Evolutionary conservation across 2,797 vertebrate species (phyloP), one percentile per base, ranked within the genome.

Genomic region (Sarcophilus harrisii): DNA sequence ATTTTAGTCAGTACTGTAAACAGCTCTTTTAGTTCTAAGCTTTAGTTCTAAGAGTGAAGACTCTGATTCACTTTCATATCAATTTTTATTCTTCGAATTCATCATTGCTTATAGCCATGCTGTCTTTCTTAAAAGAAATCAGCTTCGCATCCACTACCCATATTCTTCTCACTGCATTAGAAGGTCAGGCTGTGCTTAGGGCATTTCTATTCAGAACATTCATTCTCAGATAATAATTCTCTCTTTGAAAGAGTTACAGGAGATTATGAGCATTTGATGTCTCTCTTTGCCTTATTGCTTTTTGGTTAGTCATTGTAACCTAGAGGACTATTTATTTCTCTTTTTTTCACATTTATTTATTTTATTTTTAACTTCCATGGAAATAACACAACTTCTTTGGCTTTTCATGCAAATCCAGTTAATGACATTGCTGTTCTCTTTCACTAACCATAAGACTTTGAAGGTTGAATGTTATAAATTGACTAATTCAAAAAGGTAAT

Each of bases 391-490:
- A 52, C 45, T 55, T 93, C 92, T 59, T 32, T 24, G 92, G 91
- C 57, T 92, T 94, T 16, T 54, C 89, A 2, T 0, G 58, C 92
- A 97, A 38, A 90, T 30, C 92, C 81, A 97, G 87, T 96, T 95
- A 96, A 91, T 96, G 90, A 28, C 54, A 95, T 45, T 90, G 27
- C 12, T 94, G 49, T 94, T 54, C 16, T 93, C 54, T 38, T 94
- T 95, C 49, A 93, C 58, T 95, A 58, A 89, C 93, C 87, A 93
- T 57, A 91, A 96, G 29, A 49, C 92, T 97, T 73, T 97, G 95
- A 95, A 95, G 52, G 93, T 92, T 95, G 16, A 30, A 87, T 55
- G 93, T 97, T 97, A 95, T 66, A 96, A 96, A 95, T 30, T 95
- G 73, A 45, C 93, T 90, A 96, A 92, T 29, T 90, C 62, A 93